phyloP scores from a whole-genome alignment of 1,140 invertebrate genomes.

The Drosophila erecta region DNA sequence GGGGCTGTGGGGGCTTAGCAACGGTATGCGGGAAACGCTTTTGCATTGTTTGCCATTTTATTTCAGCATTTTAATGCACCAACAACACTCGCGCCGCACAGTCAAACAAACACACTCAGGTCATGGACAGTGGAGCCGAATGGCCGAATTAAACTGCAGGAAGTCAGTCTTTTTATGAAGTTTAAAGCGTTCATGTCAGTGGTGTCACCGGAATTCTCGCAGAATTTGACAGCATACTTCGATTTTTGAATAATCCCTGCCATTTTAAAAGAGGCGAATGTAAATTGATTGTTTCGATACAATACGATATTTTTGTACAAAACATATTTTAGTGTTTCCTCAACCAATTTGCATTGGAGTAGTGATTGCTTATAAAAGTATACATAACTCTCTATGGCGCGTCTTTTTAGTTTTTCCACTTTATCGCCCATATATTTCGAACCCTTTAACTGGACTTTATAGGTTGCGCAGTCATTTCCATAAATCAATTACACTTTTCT shows the following conservation, averaged over 20 bases:
- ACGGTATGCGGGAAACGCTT: conserved; percentile 69
- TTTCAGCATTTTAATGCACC: conserved; percentile 81
- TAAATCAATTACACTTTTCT: conserved; percentile 38
- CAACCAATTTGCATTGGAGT: conserved; percentile 1
- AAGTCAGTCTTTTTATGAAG: background rate
- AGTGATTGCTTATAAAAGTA: background rate
- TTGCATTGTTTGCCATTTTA: conserved; percentile 80
- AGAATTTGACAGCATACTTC: background rate
- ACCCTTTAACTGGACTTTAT: conserved; percentile 22
- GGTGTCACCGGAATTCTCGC: too few relatives aligned
- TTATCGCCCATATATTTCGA: background rate
- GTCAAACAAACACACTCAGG: conserved; percentile 48
- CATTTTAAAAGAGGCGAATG: background rate
- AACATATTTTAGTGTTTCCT: background rate
- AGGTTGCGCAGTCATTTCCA: conserved; percentile 25
- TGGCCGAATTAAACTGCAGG: conserved; percentile 1
- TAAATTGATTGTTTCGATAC: too few relatives aligned
- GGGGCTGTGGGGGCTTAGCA: background rate
- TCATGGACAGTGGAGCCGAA: conserved; percentile 30
- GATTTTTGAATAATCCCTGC: background rate
- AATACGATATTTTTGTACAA: too few relatives aligned
- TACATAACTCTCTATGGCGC: background rate
- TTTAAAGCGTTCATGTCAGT: conserved; percentile 1
- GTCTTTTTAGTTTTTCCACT: background rate
- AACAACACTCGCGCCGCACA: conserved; percentile 55